phyloP scores from a whole-genome alignment of 2,113 vertebrate species.

The Chionomys nivalis region DNA sequence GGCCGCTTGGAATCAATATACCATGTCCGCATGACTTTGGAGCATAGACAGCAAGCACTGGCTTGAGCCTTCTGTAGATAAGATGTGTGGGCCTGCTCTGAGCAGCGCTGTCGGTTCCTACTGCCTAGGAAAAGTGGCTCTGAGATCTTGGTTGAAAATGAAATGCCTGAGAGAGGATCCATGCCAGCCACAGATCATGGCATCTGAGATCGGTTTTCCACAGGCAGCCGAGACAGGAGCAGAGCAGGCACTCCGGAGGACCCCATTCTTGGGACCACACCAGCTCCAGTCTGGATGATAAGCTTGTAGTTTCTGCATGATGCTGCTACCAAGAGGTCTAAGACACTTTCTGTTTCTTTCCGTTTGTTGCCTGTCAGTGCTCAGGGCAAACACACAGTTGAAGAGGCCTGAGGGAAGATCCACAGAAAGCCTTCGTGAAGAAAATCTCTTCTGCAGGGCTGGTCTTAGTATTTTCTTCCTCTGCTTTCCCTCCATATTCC shows the following conservation, averaged over 20 bases:
- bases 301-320: not conserved
- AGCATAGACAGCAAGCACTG: not conserved
- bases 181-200: not conserved
- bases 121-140: not conserved
- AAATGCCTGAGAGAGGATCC: not conserved
- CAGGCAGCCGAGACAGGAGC: not conserved
- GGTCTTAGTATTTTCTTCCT: not conserved
- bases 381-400: not conserved
- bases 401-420: not conserved
- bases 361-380: constrained; percentile 18
- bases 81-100: not conserved
- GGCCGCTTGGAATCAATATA: not conserved
- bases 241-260: not conserved
- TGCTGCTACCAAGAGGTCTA: not conserved
- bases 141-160: not conserved
- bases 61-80: not conserved
- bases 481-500: fast-evolving
- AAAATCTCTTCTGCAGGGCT: not conserved
- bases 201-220: not conserved
- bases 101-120: not conserved
- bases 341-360: not conserved
- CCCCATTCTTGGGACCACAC: not conserved
- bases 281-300: not conserved
- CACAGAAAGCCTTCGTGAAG: not conserved
- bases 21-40: not conserved